Evolutionary conservation across 2,888 invertebrate genomes (phyloP), one percentile per base, ranked within the genome.

Genomic region (Epiperipatus broadwayi): DNA sequence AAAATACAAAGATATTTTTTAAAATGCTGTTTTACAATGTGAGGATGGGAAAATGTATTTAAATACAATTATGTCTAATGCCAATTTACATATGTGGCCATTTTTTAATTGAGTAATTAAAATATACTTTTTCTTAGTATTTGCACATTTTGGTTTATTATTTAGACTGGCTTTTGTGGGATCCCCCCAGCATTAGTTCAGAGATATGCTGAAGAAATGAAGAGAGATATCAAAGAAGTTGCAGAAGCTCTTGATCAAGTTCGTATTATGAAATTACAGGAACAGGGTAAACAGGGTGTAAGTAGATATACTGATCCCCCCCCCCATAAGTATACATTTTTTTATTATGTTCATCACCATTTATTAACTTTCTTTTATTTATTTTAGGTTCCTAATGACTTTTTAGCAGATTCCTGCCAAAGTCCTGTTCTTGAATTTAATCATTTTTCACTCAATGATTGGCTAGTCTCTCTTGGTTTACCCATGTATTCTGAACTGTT

Each of bases 111-210:
- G 12, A 22, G 7, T 31, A 16, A 12, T 18, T 20, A 18, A 4
- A 30, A 16, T 30, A 20, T 16, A 19, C 4, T 12, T 21, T 21
- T 2, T 19, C 16, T 10, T 14, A 10, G 7, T 7, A 16, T 15
- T 22, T 7, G 19, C 8, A 30, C 21, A 27, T 44, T 27, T 40
- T n/a, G n/a, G n/a, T n/a, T n/a, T 35, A 39, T 31, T 14, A 49
- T 50, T n/a, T 47, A 58, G 58, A 48, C 46, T 44, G 58, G 58
- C 21, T 51, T 51, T 37, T 57, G 56, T 48, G 56, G 55, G 21
- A 55, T 58, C 38, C 58, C 58, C 18, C 54, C 59, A 3, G 49
- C 56, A 31, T 43, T 59, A 36, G 53, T 58, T 2, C 57, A 57
- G 47, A 46, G 59, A 28, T 58, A 58, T 44, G 50, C 57, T 3